Conservation (phyloP, 2,888 invertebrate genomes). For the Drosophila suboccidentalis region DNA sequence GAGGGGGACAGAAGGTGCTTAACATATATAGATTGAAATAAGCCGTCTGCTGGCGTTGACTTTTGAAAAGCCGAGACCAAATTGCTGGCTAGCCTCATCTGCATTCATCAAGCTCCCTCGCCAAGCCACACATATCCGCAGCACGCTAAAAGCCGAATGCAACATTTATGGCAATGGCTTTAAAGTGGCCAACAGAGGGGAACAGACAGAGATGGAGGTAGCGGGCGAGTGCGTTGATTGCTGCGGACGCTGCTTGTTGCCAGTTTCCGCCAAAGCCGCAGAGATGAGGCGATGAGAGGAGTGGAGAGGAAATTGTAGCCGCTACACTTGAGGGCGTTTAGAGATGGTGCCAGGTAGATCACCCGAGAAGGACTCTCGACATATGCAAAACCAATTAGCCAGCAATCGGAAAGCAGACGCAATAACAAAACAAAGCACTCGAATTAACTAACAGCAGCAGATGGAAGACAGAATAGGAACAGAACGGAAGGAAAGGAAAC, state of each 20-base stretch:
- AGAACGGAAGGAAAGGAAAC: neutral
- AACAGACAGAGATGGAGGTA: neutral
- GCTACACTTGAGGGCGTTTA: constrained; percentile 13
- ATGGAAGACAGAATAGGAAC: too few species aligned
- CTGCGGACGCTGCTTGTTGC: constrained; percentile 66
- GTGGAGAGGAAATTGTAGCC: neutral
- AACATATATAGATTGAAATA: constrained; percentile 20
- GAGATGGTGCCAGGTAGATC: constrained; percentile 32
- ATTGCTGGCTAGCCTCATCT: constrained; percentile 69
- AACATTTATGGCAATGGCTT: constrained; percentile 75
- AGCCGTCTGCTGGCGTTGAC: constrained; percentile 49
- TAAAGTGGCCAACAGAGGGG: constrained; percentile 53
- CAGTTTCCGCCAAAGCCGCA: constrained; percentile 65
- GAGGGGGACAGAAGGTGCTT: constrained; percentile 1
- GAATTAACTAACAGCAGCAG: constrained; percentile 29
- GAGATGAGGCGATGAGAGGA: constrained; percentile 25
- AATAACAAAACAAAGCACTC: constrained; percentile 59
- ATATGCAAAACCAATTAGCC: constrained; percentile 70
- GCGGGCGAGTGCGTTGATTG: constrained; percentile 64
- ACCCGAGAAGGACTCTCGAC: constrained; percentile 34
- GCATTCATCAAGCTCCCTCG: constrained; percentile 21
- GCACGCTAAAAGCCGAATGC: constrained; percentile 66
- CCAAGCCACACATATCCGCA: constrained; percentile 3
- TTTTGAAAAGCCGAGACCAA: constrained; percentile 67
- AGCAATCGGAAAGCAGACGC: constrained; percentile 30